These are phyloP conservation scores for Linnaemya tessellans DNA, from an alignment of 2,888 invertebrate genomes.

Conservation along the genomic window DNA sequence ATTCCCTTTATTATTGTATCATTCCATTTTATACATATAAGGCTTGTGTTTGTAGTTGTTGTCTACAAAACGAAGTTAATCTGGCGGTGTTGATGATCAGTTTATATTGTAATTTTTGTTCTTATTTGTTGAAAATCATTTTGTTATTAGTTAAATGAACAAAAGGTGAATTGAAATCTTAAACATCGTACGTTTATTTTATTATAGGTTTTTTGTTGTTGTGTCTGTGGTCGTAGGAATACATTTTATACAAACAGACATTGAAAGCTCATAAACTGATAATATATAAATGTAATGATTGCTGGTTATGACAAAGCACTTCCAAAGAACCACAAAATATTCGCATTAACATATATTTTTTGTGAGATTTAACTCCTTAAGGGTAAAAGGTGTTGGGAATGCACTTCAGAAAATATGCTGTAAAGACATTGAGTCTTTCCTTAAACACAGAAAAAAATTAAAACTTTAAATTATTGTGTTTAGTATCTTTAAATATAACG, in stretches of 20 bases:
- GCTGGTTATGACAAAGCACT: slow-evolving; percentile 66
- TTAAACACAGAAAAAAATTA: neutral
- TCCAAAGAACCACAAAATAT: slow-evolving; percentile 51
- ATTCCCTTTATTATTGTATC: neutral
- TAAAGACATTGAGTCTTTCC: too few species aligned
- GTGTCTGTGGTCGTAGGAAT: slow-evolving; percentile 17
- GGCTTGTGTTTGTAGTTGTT: slow-evolving; percentile 1
- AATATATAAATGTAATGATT: slow-evolving; percentile 63
- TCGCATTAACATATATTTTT: slow-evolving; percentile 16
- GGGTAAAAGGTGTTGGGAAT: neutral
- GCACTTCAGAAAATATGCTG: neutral
- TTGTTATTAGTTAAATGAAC: slow-evolving; percentile 52
- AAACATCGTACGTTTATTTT: slow-evolving; percentile 32
- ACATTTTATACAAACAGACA: slow-evolving; percentile 27
- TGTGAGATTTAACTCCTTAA: slow-evolving; percentile 11
- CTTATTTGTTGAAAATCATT: slow-evolving; percentile 41
- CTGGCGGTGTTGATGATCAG: slow-evolving; percentile 61
- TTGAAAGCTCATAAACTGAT: slow-evolving; percentile 52
- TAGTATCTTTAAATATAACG: too few species aligned
- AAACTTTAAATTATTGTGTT: too few species aligned
- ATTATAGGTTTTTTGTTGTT: neutral
- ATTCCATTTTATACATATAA: neutral
- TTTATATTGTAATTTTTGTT: slow-evolving; percentile 31
- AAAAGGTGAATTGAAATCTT: slow-evolving; percentile 50
- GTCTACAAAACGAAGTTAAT: slow-evolving; percentile 53